Evolutionary conservation across 1,140 invertebrate genomes (phyloP).

Genomic region (Drosophila seguyi): DNA sequence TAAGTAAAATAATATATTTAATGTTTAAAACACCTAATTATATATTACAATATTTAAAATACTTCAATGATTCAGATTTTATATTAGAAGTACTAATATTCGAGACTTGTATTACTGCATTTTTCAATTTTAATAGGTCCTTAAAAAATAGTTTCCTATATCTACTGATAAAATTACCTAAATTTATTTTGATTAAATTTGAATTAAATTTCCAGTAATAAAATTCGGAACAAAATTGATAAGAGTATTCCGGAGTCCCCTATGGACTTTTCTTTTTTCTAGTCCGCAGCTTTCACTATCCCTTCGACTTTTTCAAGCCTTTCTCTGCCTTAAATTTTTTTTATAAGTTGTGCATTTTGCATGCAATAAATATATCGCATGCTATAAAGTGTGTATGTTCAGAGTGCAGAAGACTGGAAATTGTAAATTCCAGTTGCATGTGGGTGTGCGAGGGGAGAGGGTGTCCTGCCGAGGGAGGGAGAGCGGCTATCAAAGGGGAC

Average conservation of each 20-base stretch:
- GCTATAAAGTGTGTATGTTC: constrained; percentile 65
- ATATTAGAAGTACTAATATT: no score
- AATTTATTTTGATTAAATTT: no score
- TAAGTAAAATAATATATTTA: no score
- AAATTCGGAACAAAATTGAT: neutral
- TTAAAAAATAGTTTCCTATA: no score
- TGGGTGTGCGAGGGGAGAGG: constrained; percentile 2
- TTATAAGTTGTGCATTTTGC: constrained; percentile 60
- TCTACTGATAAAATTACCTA: no score
- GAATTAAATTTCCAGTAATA: neutral
- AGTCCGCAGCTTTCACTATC: neutral
- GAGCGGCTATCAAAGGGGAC: constrained; percentile 5
- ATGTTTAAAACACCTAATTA: no score
- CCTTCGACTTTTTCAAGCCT: constrained; percentile 2
- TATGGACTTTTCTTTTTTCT: neutral
- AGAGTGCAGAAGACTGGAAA: constrained; percentile 71
- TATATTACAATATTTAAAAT: no score
- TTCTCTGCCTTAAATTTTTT: constrained; percentile 1
- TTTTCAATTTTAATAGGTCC: no score
- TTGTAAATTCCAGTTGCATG: constrained; percentile 76
- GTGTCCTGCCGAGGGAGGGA: neutral
- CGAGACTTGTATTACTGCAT: no score
- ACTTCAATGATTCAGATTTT: no score
- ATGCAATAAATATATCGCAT: constrained; percentile 83
- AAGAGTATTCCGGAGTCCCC: neutral